These are phyloP conservation scores for Fistularia commersonii DNA, from an alignment of 2,797 vertebrate species.

Conservation along the genomic window DNA sequence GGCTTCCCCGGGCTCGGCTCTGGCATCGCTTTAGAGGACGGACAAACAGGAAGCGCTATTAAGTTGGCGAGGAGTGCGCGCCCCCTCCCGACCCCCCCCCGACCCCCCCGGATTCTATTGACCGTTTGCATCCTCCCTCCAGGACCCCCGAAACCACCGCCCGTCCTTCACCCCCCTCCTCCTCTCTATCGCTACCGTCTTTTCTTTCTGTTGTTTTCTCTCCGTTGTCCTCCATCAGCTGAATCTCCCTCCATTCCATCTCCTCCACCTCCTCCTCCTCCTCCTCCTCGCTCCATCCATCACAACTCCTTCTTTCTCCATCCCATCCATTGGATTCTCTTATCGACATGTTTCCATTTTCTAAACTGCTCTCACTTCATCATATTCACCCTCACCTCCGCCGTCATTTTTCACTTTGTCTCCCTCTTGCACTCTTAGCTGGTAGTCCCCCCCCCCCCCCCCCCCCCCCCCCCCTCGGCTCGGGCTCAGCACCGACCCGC, in stretches of 20 bases:
- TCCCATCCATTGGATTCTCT: constrained; percentile 68
- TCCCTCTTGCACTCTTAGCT: constrained; percentile 48
- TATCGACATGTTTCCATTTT: constrained; percentile 82
- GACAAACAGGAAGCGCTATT: constrained; percentile 73
- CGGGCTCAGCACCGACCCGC: constrained; percentile 47
- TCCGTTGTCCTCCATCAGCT: constrained; percentile 51
- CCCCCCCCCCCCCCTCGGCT: constrained; percentile 30
- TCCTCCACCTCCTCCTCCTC: constrained; percentile 49
- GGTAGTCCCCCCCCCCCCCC: constrained; percentile 51
- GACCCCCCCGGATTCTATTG: constrained; percentile 73
- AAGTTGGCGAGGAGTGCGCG: constrained; percentile 58
- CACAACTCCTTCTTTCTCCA: constrained; percentile 73
- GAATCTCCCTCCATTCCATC: constrained; percentile 68
- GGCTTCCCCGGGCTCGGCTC: constrained; percentile 59
- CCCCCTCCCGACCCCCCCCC: constrained; percentile 54
- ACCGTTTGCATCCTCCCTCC: constrained; percentile 63
- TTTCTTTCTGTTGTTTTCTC: constrained; percentile 52
- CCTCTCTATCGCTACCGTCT: constrained; percentile 68
- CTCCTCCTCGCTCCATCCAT: constrained; percentile 68
- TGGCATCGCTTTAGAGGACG: constrained; percentile 72
- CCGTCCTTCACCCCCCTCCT: constrained; percentile 61
- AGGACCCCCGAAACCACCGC: constrained; percentile 63
- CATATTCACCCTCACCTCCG: constrained; percentile 69
- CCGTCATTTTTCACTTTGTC: constrained; percentile 64
- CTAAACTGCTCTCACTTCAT: constrained; percentile 73